A percentile compares a stretch with the other conserved stretches of the same genome.
Evolutionary conservation across 92 coral and sea anemone genomes (phyloP).

Genomic region (Pocillopora grandis): DNA sequence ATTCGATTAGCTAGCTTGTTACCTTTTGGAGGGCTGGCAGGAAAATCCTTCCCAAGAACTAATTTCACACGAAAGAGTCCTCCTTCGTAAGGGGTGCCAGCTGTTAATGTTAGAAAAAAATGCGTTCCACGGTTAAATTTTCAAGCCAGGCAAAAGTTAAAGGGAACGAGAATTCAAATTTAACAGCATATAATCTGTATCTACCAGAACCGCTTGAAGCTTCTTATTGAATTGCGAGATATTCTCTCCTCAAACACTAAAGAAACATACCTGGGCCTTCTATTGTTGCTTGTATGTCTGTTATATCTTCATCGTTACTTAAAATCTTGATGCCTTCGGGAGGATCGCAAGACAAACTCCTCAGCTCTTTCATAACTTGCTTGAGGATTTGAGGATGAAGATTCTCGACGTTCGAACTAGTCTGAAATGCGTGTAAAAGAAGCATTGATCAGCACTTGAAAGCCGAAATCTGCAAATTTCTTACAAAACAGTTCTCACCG

Average conservation of each 20-base stretch:
- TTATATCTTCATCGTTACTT: slow-evolving; percentile 92
- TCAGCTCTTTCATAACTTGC: slow-evolving; percentile 91
- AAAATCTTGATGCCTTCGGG: slow-evolving; percentile 97
- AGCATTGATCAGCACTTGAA: slow-evolving; percentile 15
- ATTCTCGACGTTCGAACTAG: slow-evolving; percentile 98
- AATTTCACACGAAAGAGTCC: slow-evolving; percentile 92
- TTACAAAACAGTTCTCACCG: slow-evolving; percentile 16
- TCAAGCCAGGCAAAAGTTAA: background rate
- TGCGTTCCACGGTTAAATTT: background rate
- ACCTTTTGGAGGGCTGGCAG: slow-evolving; percentile 99
- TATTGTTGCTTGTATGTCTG: slow-evolving; percentile 98
- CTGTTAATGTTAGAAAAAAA: slow-evolving; percentile 46
- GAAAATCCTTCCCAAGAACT: slow-evolving; percentile 94
- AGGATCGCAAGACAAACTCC: slow-evolving; percentile 81
- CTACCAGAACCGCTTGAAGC: background rate
- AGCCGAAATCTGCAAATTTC: background rate
- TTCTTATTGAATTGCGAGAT: no score
- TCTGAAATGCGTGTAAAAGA: slow-evolving; percentile 46
- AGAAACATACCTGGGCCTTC: slow-evolving; percentile 92
- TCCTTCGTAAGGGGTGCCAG: slow-evolving; percentile 99
- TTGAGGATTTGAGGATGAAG: slow-evolving; percentile 98
- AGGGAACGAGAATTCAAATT: background rate
- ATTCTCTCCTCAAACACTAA: background rate
- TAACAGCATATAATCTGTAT: background rate
- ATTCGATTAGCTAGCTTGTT: background rate